Evolutionary conservation across 2,888 invertebrate genomes (phyloP).

Genomic region (Catocala sponsa): DNA sequence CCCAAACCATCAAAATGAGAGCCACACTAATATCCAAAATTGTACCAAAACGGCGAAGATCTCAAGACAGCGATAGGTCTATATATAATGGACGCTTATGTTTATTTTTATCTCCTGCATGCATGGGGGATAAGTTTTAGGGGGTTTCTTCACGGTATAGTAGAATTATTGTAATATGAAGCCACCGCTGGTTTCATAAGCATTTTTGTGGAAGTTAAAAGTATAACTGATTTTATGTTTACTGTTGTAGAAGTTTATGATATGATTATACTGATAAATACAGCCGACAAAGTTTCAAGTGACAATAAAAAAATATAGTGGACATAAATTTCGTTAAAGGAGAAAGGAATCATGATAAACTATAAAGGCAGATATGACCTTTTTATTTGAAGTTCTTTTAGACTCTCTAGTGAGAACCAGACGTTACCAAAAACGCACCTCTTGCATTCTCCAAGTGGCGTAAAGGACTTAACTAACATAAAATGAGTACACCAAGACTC

Average conservation of each 20-base stretch:
- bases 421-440: no score
- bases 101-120: conserved; percentile 58
- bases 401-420: no score
- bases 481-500: no score
- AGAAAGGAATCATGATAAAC: not conserved
- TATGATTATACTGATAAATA: not conserved
- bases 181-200: conserved; percentile 19
- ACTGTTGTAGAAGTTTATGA: conserved; percentile 16
- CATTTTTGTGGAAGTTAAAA: conserved; percentile 26
- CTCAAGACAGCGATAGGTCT: conserved; percentile 38
- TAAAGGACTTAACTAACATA: no score
- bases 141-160: conserved; percentile 39
- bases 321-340: not conserved
- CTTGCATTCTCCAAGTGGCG: no score
- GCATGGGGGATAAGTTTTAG: conserved; percentile 54
- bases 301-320: not conserved
- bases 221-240: conserved; percentile 28
- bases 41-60: conserved; percentile 25
- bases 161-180: conserved; percentile 45
- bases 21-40: conserved; percentile 40
- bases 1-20: conserved; percentile 49
- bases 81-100: conserved; percentile 41
- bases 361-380: not conserved
- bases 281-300: not conserved
- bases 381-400: not conserved